Percentiles rank a stretch among this genome's conserved stretches.
Evolutionary conservation across 2,888 invertebrate species (phyloP).

Genomic region (Lypha dubia): DNA sequence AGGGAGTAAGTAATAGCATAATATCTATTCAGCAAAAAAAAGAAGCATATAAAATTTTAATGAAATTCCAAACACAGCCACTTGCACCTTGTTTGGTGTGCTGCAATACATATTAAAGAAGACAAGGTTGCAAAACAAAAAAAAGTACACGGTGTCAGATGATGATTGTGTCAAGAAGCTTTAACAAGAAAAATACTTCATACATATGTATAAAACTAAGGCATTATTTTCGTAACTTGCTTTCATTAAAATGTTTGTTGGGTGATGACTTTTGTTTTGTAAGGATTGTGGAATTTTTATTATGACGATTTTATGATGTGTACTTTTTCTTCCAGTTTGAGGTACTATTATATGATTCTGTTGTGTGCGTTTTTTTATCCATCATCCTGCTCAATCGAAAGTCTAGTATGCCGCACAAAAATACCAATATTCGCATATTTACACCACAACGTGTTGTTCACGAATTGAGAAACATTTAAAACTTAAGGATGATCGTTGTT

Average conservation of each 20-base stretch:
- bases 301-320: conserved; percentile 37
- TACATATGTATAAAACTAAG: too few relatives aligned
- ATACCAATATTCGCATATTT: conserved; percentile 60
- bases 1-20: not conserved
- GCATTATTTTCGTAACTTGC: too few relatives aligned
- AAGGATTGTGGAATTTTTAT: conserved; percentile 30
- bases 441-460: conserved; percentile 60
- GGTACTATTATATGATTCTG: conserved; percentile 10
- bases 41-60: conserved; percentile 78
- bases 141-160: conserved; percentile 6
- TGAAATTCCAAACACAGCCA: conserved; percentile 80
- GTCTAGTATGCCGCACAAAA: conserved; percentile 9
- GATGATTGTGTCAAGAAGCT: not conserved
- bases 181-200: not conserved
- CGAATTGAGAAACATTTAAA: conserved; percentile 55
- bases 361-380: not conserved
- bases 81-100: conserved; percentile 12
- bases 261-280: conserved; percentile 7
- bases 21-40: conserved; percentile 40
- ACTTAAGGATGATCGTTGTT: conserved; percentile 25
- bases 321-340: conserved; percentile 20
- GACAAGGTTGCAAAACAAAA: not conserved
- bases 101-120: not conserved
- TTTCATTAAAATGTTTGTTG: conserved; percentile 16
- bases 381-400: conserved; percentile 6